Percentiles rank a stretch among this genome's conserved stretches.
Conservation (phyloP, 2,797 vertebrate species). For the Linurgus olivaceus region DNA sequence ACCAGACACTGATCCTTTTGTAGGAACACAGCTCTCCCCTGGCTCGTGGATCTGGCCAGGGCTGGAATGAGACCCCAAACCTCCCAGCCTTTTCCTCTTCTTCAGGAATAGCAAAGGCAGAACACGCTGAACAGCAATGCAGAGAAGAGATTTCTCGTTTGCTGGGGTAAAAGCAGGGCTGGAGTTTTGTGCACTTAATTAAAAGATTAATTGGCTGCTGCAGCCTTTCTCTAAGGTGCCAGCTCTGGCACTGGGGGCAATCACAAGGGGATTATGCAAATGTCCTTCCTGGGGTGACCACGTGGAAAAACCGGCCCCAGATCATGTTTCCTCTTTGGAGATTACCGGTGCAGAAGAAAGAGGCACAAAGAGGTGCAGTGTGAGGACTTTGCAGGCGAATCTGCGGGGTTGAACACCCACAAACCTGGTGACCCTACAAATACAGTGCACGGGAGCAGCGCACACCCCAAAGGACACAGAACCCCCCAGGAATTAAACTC, state of each 20-base stretch:
- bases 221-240: not conserved
- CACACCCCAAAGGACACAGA: not conserved
- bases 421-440: not conserved
- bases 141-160: not conserved
- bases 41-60: not conserved
- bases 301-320: rapidly evolving
- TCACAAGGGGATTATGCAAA: not conserved
- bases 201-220: not conserved
- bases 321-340: not conserved
- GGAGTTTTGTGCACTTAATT: not conserved
- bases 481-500: not conserved
- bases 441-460: rapidly evolving
- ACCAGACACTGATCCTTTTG: rapidly evolving
- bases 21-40: not conserved
- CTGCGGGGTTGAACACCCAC: not conserved
- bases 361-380: not conserved
- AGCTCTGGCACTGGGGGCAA: not conserved
- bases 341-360: not conserved
- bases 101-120: not conserved
- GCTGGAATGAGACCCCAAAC: not conserved
- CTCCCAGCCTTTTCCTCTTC: not conserved
- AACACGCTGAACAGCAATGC: not conserved
- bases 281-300: not conserved
- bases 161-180: not conserved
- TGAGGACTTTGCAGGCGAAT: not conserved